phyloP scores from a whole-genome alignment of 2,113 vertebrate genomes.

The Myrmophylax atrothorax region DNA sequence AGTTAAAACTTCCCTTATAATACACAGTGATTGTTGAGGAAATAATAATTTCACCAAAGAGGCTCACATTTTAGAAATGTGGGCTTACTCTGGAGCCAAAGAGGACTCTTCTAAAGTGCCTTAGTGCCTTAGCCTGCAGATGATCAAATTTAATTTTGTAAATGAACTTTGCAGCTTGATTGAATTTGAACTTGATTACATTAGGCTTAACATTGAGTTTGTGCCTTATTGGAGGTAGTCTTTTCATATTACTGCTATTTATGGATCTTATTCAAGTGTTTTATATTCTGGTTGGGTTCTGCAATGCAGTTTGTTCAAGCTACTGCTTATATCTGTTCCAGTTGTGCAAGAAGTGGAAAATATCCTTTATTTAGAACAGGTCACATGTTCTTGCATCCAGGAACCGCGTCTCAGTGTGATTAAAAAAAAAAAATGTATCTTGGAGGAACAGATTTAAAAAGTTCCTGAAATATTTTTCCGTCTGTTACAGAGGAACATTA shows the following conservation, averaged over 20 bases:
- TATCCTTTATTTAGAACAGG: constrained; percentile 86
- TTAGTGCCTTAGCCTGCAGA: constrained; percentile 32
- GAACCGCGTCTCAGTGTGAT: constrained; percentile 72
- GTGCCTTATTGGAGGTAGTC: constrained; percentile 60
- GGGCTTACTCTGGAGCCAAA: not conserved
- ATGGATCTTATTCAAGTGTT: constrained; percentile 67
- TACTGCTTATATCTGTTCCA: constrained; percentile 85
- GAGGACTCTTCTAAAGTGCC: constrained; percentile 1
- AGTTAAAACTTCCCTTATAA: not conserved
- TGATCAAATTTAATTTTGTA: constrained; percentile 66
- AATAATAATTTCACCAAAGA: not conserved
- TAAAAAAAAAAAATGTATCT: constrained; percentile 67
- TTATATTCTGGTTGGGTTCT: constrained; percentile 72
- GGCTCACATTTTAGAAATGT: not conserved
- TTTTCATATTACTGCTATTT: constrained; percentile 73
- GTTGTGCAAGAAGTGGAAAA: constrained; percentile 87
- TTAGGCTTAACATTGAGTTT: constrained; percentile 53
- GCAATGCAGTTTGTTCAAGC: constrained; percentile 75
- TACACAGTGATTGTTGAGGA: not conserved
- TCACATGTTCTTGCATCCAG: constrained; percentile 83
- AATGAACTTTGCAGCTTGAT: constrained; percentile 64
- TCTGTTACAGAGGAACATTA: constrained; percentile 61
- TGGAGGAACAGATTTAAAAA: constrained; percentile 75
- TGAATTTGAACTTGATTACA: constrained; percentile 69
- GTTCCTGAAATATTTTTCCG: constrained; percentile 73